Conservation (phyloP, 2,113 vertebrate genomes). For the Leptobrachium ailaonicum region DNA sequence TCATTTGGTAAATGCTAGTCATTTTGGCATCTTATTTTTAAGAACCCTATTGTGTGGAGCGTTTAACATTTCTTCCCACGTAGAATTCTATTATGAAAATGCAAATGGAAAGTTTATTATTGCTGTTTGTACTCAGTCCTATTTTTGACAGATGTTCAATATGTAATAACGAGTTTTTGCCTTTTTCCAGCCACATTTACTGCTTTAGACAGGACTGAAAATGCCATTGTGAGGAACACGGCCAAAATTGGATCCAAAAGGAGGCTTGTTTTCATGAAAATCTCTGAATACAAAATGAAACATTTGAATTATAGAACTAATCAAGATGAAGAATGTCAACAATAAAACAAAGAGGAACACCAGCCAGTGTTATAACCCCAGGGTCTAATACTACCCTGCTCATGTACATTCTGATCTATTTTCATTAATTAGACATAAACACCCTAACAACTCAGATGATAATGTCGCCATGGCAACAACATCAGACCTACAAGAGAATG, state of each 20-base stretch:
- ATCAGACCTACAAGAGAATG: slow-evolving; percentile 68
- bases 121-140: slow-evolving; percentile 67
- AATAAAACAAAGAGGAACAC: slow-evolving; percentile 55
- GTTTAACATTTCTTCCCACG: slow-evolving; percentile 54
- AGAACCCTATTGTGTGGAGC: slow-evolving; percentile 51
- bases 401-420: slow-evolving; percentile 71
- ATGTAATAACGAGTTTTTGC: slow-evolving; percentile 66
- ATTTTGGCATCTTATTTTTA: slow-evolving; percentile 41
- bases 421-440: slow-evolving; percentile 71
- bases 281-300: slow-evolving; percentile 47
- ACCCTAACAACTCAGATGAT: slow-evolving; percentile 65
- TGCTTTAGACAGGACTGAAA: slow-evolving; percentile 64
- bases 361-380: slow-evolving; percentile 53
- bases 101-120: slow-evolving; percentile 58
- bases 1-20: slow-evolving; percentile 38
- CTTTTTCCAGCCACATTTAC: slow-evolving; percentile 70
- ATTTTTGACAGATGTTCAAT: slow-evolving; percentile 74
- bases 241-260: slow-evolving; percentile 60
- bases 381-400: slow-evolving; percentile 74
- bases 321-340: slow-evolving; percentile 49
- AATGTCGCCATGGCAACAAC: slow-evolving; percentile 79
- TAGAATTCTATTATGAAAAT: slow-evolving; percentile 54
- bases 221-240: slow-evolving; percentile 60
- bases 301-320: slow-evolving; percentile 53
- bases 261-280: slow-evolving; percentile 55